A percentile compares a stretch with the other conserved stretches of the same genome.
Conservation (phyloP, 1,140 invertebrate genomes). For the Aphis gossypii region DNA sequence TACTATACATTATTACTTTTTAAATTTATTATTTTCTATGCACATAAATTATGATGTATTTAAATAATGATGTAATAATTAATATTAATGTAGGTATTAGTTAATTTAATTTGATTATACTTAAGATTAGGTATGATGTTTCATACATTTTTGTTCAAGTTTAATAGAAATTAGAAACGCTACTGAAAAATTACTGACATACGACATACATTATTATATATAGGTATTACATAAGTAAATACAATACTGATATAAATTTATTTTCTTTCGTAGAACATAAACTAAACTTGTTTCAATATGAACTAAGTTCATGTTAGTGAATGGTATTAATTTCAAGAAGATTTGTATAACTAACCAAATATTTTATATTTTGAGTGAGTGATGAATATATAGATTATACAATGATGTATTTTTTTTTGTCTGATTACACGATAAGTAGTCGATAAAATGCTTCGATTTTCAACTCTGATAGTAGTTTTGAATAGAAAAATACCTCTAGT, state of each 20-base stretch:
- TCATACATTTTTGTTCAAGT: not conserved
- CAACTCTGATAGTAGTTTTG: no score
- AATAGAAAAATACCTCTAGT: no score
- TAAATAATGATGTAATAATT: not conserved
- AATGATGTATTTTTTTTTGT: no score
- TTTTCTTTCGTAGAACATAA: not conserved
- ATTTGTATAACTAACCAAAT: no score
- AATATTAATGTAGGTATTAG: not conserved
- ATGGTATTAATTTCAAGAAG: no score
- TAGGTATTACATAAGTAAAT: not conserved
- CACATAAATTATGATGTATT: not conserved
- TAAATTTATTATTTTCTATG: not conserved
- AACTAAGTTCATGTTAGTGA: no score
- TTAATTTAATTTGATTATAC: not conserved
- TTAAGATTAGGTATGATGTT: not conserved
- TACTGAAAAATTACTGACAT: not conserved
- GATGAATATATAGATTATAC: no score
- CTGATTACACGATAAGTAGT: no score
- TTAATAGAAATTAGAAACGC: not conserved
- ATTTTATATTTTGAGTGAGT: no score
- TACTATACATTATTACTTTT: not conserved
- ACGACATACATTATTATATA: not conserved
- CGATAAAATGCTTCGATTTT: no score
- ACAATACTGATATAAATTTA: not conserved
- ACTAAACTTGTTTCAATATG: not conserved